phyloP scores from a whole-genome alignment of 2,113 vertebrate species.

The Uria aalge region DNA sequence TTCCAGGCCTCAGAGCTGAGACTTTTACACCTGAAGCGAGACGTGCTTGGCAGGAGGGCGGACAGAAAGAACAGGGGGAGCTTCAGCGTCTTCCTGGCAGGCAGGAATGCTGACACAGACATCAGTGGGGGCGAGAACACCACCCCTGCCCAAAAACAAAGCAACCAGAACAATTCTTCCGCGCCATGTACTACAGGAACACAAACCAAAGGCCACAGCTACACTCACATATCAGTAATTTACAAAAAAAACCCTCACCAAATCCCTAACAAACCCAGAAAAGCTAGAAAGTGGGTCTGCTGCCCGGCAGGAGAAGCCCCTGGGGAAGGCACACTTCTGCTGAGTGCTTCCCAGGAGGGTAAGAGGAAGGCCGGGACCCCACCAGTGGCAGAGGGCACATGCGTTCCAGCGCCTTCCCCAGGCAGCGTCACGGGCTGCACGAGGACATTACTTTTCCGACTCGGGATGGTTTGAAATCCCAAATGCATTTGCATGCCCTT shows the following conservation, averaged over 20 bases:
- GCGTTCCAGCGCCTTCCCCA: background rate
- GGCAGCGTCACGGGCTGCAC: accelerated
- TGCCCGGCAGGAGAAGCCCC: background rate
- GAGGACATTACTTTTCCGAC: accelerated
- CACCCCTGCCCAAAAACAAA: background rate
- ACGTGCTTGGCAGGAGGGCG: background rate
- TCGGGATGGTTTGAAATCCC: background rate
- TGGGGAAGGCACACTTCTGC: background rate
- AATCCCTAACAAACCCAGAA: accelerated
- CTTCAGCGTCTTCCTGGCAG: background rate
- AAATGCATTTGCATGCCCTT: accelerated
- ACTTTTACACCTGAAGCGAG: background rate
- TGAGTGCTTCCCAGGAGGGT: accelerated
- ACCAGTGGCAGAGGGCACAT: accelerated
- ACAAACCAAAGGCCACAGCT: background rate
- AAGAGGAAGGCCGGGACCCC: background rate
- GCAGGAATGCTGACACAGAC: accelerated
- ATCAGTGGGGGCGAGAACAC: accelerated
- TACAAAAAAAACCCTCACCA: background rate
- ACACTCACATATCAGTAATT: accelerated
- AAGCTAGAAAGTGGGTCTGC: background rate
- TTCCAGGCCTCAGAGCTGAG: background rate
- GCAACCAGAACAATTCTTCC: background rate
- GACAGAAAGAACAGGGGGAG: background rate
- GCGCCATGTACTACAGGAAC: background rate